A percentile compares a stretch with the other conserved stretches of the same genome.
phyloP scores from a whole-genome alignment of 2,888 invertebrate species.

The Tetramorium bicarinatum region DNA sequence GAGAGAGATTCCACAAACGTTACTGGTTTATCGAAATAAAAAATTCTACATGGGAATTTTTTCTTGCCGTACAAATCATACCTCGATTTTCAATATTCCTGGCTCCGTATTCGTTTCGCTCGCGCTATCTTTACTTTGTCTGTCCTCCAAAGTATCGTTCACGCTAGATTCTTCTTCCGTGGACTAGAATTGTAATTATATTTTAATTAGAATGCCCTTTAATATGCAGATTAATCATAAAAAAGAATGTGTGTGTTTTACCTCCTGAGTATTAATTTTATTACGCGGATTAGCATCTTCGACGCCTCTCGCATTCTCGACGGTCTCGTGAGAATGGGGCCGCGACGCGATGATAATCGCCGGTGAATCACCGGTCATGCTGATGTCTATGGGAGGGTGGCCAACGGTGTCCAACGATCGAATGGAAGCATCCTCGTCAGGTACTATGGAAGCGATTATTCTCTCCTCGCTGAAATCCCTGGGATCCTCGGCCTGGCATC shows the following conservation, averaged over 20 bases:
- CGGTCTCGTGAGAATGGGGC: conserved; percentile 73
- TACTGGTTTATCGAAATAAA: neutral
- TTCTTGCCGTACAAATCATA: conserved; percentile 29
- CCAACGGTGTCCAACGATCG: conserved; percentile 31
- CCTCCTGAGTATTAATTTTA: conserved; percentile 51
- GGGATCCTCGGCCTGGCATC: conserved; percentile 13
- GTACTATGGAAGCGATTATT: conserved; percentile 50
- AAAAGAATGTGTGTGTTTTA: conserved; percentile 19
- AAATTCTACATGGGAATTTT: neutral
- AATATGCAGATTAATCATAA: too few relatives aligned
- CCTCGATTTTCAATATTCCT: conserved; percentile 71
- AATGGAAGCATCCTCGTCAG: conserved; percentile 53
- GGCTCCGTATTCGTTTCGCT: conserved; percentile 70
- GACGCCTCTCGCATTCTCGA: conserved; percentile 38
- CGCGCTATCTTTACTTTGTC: conserved; percentile 66
- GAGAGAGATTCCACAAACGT: neutral
- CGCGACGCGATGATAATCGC: conserved; percentile 76
- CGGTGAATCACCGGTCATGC: conserved; percentile 58
- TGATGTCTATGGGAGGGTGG: conserved; percentile 40
- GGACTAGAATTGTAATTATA: conserved; percentile 55
- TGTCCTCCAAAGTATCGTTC: conserved; percentile 61
- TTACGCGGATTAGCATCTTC: conserved; percentile 26
- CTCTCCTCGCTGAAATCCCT: conserved; percentile 58
- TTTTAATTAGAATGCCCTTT: neutral
- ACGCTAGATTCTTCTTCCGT: conserved; percentile 57